Evolutionary conservation across 2,113 vertebrate genomes (phyloP).

Genomic region (Lipophrys pholis): DNA sequence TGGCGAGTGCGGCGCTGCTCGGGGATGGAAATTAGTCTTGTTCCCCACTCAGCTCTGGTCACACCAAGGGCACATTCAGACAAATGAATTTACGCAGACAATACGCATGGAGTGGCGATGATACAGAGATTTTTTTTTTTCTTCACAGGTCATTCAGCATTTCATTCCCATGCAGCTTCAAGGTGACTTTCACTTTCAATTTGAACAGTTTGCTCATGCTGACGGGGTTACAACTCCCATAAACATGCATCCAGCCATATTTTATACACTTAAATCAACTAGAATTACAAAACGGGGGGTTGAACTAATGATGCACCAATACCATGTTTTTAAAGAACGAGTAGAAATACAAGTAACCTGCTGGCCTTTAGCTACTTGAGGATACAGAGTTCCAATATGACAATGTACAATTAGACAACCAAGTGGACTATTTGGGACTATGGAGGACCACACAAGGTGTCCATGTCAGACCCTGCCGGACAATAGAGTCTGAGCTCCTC

Average conservation of each 20-base stretch:
- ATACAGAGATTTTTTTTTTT: conserved; percentile 7
- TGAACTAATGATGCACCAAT: too few species aligned
- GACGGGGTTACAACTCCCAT: conserved; percentile 5
- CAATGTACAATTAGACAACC: too few species aligned
- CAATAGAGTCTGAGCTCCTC: too few species aligned
- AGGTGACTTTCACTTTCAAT: conserved; percentile 58
- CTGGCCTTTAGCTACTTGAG: too few species aligned
- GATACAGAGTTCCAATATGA: too few species aligned
- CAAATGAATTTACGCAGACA: conserved; percentile 70
- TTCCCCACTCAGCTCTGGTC: conserved; percentile 65
- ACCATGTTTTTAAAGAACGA: too few species aligned
- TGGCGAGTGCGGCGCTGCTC: conserved; percentile 49
- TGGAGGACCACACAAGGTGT: too few species aligned
- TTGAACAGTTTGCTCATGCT: background rate
- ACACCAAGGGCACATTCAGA: conserved; percentile 64
- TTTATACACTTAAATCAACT: too few species aligned
- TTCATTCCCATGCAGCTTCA: conserved; percentile 46
- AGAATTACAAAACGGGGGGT: too few species aligned
- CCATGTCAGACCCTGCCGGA: too few species aligned
- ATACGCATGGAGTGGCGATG: conserved; percentile 46
- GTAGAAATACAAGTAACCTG: too few species aligned
- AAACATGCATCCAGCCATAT: background rate
- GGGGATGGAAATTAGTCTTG: conserved; percentile 75
- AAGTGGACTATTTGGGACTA: too few species aligned
- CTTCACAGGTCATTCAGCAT: conserved; percentile 47